Evolutionary conservation across 1,140 invertebrate species (phyloP), one percentile per base, ranked within the genome.

Genomic region (Thrips palmi): DNA sequence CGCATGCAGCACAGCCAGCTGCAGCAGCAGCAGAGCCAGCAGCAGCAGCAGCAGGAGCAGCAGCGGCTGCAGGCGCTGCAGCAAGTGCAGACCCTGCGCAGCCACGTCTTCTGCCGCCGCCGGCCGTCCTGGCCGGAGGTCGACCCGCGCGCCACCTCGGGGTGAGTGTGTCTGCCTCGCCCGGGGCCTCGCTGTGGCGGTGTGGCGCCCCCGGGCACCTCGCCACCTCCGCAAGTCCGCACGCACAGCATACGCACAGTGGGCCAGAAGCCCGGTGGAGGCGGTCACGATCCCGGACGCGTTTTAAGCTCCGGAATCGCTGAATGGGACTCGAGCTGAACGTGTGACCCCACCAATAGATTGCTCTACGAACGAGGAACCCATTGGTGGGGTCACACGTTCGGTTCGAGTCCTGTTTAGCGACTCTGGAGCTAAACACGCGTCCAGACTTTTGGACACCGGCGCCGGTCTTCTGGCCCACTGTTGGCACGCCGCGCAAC

Each of bases 61-160:
- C 19, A 10, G 12, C 39, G 19, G 32, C 18, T 12, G n/a, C n/a
- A n/a, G n/a, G n/a, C n/a, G n/a, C n/a, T n/a, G 10, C 25, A 15
- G 4, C 25, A 18, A 20, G 18, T 18, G 15, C 18, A 2, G 21
- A 23, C 15, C 8, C 14, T 30, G 14, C 33, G 23, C 21, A 39
- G 33, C 1, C 60, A 72, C 51, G 71, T 68, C 19, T 82, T 81
- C 52, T 81, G 77, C 52, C 69, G 74, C 35, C 59, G 77, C 22
- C 61, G 77, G 31, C 63, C 72, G n/a, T 80, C 76, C 3, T 82
- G 77, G 77, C 77, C 77, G 2, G 77, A 82, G 53, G 70, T 82
- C n/a, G 77, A 82, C 51, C 73, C 73, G 48, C 71, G 75, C 38
- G 74, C 77, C 20, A 74, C 74, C 40, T 80, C 77, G 1, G 75